These are phyloP conservation scores for Coecobrya sp. DNA, from an alignment of 2,888 invertebrate species.

Conservation along the genomic window DNA sequence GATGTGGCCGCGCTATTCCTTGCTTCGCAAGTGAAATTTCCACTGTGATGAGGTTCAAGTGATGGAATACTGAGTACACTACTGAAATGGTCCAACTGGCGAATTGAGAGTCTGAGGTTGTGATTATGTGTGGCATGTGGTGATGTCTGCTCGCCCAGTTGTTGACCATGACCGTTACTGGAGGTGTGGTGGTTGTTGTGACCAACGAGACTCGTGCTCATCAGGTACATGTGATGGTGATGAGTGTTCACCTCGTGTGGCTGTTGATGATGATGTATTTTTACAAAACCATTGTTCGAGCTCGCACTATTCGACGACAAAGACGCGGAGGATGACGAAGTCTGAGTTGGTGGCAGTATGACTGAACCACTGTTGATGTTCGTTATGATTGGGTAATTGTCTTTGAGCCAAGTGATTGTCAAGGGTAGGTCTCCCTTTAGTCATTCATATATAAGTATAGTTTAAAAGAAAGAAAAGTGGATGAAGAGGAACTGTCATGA, in stretches of 20 bases:
- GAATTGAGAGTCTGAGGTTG: constrained; percentile 89
- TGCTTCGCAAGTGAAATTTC: constrained; percentile 89
- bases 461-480: constrained; percentile 13
- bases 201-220: constrained; percentile 77
- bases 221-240: constrained; percentile 78
- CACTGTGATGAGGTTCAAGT: constrained; percentile 89
- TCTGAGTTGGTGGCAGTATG: constrained; percentile 62
- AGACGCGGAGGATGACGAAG: constrained; percentile 76
- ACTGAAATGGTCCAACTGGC: constrained; percentile 90
- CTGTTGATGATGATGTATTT: constrained; percentile 77
- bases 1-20: constrained; percentile 88
- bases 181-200: constrained; percentile 74
- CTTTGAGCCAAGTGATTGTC: constrained; percentile 88
- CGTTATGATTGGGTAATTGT: constrained; percentile 85
- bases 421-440: constrained; percentile 87
- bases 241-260: constrained; percentile 79
- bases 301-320: constrained; percentile 82
- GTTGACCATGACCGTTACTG: constrained; percentile 68
- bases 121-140: constrained; percentile 81
- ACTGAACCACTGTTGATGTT: constrained; percentile 82
- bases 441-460: constrained; percentile 48
- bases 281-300: constrained; percentile 61
- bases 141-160: constrained; percentile 75
- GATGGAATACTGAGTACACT: constrained; percentile 89
- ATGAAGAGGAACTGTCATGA: neutral